phyloP scores from a whole-genome alignment of 2,113 vertebrate genomes.

The Panthera tigris region DNA sequence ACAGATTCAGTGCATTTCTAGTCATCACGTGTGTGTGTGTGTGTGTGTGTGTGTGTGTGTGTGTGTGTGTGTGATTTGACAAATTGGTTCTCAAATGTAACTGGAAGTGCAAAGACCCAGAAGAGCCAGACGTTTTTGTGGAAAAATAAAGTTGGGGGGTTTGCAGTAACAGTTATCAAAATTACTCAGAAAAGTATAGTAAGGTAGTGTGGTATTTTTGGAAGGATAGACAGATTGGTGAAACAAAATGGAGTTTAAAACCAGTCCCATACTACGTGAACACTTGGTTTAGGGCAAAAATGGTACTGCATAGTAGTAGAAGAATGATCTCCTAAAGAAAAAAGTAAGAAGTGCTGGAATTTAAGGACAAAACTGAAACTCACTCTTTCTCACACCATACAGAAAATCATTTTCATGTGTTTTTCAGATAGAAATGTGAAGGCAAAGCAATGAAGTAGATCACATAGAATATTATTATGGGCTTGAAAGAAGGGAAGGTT shows the following conservation, averaged over 20 bases:
- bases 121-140: background rate
- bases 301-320: background rate
- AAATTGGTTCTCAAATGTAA: background rate
- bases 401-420: background rate
- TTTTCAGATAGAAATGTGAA: background rate
- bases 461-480: background rate
- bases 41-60: background rate
- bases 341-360: background rate
- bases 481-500: background rate
- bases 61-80: background rate
- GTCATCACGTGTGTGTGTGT: background rate
- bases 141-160: background rate
- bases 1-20: background rate
- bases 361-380: constrained; percentile 11
- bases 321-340: background rate
- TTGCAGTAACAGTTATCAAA: background rate
- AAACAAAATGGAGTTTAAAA: background rate
- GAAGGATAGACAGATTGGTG: background rate
- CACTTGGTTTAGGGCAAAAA: background rate
- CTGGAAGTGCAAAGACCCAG: background rate
- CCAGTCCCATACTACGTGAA: background rate
- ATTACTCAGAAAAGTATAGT: background rate
- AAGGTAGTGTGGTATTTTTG: background rate
- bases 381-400: background rate
- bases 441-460: background rate